Conservation (phyloP, 2,797 vertebrate genomes). For the Anableps anableps region DNA sequence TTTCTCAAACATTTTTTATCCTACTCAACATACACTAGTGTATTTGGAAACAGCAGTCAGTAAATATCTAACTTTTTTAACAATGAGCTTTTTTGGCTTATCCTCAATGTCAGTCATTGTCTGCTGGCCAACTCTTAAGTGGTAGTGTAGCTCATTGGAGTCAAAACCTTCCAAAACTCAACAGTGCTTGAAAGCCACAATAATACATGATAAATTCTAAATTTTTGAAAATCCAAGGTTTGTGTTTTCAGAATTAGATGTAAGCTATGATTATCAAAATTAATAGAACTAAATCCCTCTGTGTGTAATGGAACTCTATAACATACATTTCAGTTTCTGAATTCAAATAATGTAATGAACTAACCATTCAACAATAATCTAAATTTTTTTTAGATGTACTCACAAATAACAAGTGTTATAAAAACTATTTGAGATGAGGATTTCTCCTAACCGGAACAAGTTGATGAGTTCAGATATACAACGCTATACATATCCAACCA, state of each 20-base stretch:
- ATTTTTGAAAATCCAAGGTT: neutral
- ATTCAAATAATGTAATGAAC: neutral
- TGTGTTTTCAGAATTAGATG: neutral
- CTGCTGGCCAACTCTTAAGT: neutral
- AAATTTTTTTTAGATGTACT: neutral
- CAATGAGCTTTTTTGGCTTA: neutral
- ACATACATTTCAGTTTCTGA: neutral
- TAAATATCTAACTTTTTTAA: neutral
- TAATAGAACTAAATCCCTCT: neutral
- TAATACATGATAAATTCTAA: neutral
- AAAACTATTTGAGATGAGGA: constrained; percentile 32
- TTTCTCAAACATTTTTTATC: neutral
- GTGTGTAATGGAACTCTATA: neutral
- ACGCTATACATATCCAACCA: constrained; percentile 14
- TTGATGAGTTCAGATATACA: constrained; percentile 27
- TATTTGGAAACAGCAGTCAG: too few species aligned
- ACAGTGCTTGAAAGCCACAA: neutral
- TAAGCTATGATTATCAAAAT: neutral
- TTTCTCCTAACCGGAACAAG: constrained; percentile 32
- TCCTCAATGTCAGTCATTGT: neutral
- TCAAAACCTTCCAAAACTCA: neutral
- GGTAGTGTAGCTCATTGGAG: neutral
- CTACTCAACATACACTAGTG: neutral
- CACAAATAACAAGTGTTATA: constrained; percentile 25
- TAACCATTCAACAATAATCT: neutral